Evolutionary conservation across 2,113 vertebrate species (phyloP), one percentile per base, ranked within the genome.

Genomic region (Zosterops lateralis): DNA sequence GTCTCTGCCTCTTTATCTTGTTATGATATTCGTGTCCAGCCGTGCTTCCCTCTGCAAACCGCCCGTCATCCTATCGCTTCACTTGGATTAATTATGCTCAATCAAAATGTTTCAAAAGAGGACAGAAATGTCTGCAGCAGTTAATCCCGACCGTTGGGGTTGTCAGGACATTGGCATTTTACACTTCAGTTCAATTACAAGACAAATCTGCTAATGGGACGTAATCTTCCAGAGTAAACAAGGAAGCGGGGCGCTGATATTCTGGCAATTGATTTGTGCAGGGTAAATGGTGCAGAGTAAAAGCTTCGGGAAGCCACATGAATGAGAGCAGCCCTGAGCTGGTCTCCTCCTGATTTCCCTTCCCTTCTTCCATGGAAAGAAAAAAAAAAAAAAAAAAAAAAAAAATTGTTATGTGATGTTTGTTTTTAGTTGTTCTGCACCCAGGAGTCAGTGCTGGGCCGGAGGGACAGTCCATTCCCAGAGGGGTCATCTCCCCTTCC

Each of bases 151-250:
- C 87, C 72, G 32, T 50, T 64, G 77, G 70, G 84, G 90, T 44
- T 91, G 94, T 95, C 84, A 89, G 91, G 89, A 85, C 86, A 54
- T 79, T 73, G 96, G 89, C 87, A 92, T 96, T 96, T 96, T 87
- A 96, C 89, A 86, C 92, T 94, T 89, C 80, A 87, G 85, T 89
- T 89, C 93, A 94, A 96, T 97, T 97, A 95, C 91, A 93, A 95
- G 94, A 89, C 90, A 93, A 97, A 96, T 96, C 87, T 94, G 84
- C 94, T 94, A 95, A 96, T 96, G 91, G 96, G 89, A 90, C 48
- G 0, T 96, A 96, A 97, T 96, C 91, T 95, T 94, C 51, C 89
- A 25, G 80, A 57, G 94, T 84, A 96, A 97, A 96, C 92, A 96
- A 79, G 92, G 94, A 75, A 96, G 94, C 77, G 53, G 84, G 95